A percentile compares a stretch with the other conserved stretches of the same genome.
Conservation (phyloP, 2,888 invertebrate species). For the Trachelus stipa region DNA sequence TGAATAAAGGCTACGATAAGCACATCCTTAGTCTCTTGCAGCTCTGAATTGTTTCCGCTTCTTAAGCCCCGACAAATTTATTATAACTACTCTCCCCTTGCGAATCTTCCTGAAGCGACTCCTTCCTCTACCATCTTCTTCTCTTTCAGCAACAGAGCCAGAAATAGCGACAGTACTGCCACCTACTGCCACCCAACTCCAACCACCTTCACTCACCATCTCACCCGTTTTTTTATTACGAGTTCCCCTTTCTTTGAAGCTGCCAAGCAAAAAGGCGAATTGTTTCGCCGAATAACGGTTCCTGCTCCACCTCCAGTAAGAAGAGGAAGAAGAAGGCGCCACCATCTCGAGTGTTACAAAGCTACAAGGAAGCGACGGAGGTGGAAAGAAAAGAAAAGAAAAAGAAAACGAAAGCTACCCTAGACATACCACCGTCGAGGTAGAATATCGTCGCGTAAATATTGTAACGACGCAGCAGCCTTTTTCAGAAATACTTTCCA, state of each 20-base stretch:
- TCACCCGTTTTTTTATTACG: conserved; percentile 21
- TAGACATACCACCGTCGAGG: conserved; percentile 1
- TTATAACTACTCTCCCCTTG: conserved; percentile 59
- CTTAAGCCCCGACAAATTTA: conserved; percentile 66
- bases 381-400: conserved; percentile 42
- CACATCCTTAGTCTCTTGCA: conserved; percentile 63
- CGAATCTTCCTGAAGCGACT: background rate
- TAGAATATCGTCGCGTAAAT: conserved; percentile 38
- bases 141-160: background rate
- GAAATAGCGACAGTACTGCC: background rate
- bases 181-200: conserved; percentile 16
- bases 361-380: conserved; percentile 8
- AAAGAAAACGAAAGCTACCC: conserved; percentile 16
- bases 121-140: background rate
- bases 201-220: conserved; percentile 15
- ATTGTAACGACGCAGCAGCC: conserved; percentile 23
- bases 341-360: background rate
- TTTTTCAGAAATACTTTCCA: conserved; percentile 4
- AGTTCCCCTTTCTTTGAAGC: conserved; percentile 12
- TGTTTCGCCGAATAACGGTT: conserved; percentile 10
- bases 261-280: conserved; percentile 9
- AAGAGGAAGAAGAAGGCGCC: background rate
- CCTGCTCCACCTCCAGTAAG: conserved; percentile 21
- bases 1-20: conserved; percentile 66
- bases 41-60: conserved; percentile 66